These are phyloP conservation scores for Nibea albiflora DNA, from an alignment of 2,113 vertebrate species.

Conservation along the genomic window DNA sequence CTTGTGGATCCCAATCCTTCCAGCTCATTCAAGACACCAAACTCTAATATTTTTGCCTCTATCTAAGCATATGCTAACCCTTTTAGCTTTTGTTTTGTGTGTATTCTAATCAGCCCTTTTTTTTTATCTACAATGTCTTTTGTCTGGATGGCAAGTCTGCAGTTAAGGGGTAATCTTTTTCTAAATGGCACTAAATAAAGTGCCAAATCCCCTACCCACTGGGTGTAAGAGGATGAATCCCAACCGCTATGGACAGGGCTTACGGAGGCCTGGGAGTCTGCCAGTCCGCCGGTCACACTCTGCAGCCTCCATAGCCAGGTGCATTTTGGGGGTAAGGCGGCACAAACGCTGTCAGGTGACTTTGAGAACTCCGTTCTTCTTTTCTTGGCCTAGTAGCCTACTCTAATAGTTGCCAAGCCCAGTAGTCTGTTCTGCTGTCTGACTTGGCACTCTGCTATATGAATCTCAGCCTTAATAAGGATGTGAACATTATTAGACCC, in stretches of 20 bases:
- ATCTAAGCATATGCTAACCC: conserved; percentile 21
- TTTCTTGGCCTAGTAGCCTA: conserved; percentile 26
- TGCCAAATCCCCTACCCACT: conserved; percentile 76
- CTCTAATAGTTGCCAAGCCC: conserved; percentile 4
- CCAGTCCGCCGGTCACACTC: conserved; percentile 52
- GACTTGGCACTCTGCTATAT: background rate
- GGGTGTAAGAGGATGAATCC: conserved; percentile 81
- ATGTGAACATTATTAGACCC: background rate
- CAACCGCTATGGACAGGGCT: conserved; percentile 67
- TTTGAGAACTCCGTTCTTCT: conserved; percentile 4
- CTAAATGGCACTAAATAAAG: conserved; percentile 83
- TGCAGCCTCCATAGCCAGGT: conserved; percentile 17
- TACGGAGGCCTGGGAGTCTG: conserved; percentile 71
- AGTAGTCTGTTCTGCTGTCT: conserved; percentile 15
- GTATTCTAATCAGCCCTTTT: conserved; percentile 46
- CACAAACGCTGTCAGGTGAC: conserved; percentile 9
- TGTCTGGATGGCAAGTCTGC: conserved; percentile 42
- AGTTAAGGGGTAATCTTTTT: conserved; percentile 80
- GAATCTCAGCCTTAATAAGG: background rate
- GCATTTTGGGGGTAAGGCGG: conserved; percentile 38
- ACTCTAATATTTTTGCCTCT: background rate
- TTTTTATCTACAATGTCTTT: conserved; percentile 63
- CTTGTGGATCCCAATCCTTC: background rate
- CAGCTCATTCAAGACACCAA: background rate
- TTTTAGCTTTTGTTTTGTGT: conserved; percentile 48